phyloP scores from a whole-genome alignment of 2,888 invertebrate species.

The Hydraecia micacea region DNA sequence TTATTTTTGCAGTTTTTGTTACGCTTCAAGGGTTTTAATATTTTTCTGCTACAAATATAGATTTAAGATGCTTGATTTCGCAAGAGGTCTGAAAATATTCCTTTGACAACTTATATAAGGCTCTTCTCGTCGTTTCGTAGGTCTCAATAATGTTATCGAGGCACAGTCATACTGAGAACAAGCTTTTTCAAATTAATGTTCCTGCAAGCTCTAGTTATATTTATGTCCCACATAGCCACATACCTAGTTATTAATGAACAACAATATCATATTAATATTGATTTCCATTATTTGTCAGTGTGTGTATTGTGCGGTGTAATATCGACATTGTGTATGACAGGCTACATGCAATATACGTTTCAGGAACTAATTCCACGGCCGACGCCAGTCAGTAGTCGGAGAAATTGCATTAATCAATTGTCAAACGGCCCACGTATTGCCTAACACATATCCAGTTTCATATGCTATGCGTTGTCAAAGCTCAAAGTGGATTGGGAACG shows the following conservation, averaged over 20 bases:
- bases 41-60: constrained; percentile 7
- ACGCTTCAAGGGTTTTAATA: constrained; percentile 20
- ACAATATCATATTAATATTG: constrained; percentile 53
- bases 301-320: constrained; percentile 29
- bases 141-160: not conserved
- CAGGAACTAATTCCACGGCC: constrained; percentile 71
- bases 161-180: constrained; percentile 12
- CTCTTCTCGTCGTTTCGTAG: not conserved
- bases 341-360: constrained; percentile 66
- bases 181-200: constrained; percentile 18
- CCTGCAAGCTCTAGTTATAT: constrained; percentile 4
- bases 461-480: constrained; percentile 71
- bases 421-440: constrained; percentile 79
- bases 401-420: constrained; percentile 89
- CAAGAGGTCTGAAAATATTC: constrained; percentile 23
- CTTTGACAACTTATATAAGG: constrained; percentile 3
- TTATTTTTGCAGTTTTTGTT: constrained; percentile 6
- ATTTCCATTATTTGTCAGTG: constrained; percentile 57
- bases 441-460: constrained; percentile 74
- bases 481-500: constrained; percentile 75
- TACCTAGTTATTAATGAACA: constrained; percentile 14
- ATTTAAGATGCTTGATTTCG: constrained; percentile 15
- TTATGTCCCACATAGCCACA: not conserved
- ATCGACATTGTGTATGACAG: constrained; percentile 57
- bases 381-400: constrained; percentile 80